A percentile compares a stretch with the other conserved stretches of the same genome.
These are phyloP conservation scores for Zelostemma sp. DNA, from an alignment of 1,140 invertebrate genomes.

Conservation along the genomic window DNA sequence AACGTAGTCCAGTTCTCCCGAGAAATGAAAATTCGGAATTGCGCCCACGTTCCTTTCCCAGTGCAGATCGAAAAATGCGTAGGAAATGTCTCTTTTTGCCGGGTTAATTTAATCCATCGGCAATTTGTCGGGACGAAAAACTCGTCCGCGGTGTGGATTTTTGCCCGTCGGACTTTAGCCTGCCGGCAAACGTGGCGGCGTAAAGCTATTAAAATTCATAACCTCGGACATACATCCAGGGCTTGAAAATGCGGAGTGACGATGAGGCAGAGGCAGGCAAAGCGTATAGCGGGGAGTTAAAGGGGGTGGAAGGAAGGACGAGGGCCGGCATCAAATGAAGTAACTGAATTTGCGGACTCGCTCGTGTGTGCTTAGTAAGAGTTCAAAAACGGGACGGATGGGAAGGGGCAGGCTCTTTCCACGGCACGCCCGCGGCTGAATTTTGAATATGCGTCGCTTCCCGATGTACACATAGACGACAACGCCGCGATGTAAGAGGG, in stretches of 20 bases:
- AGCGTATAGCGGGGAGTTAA: slow-evolving; percentile 26
- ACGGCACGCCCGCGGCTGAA: slow-evolving; percentile 63
- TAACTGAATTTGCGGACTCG: slow-evolving; percentile 67
- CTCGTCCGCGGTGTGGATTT: slow-evolving; percentile 65
- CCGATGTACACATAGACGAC: slow-evolving; percentile 35
- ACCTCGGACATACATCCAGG: slow-evolving; percentile 68
- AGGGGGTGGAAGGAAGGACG: neutral
- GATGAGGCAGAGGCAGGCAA: slow-evolving; percentile 20
- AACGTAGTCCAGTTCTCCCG: too few species aligned
- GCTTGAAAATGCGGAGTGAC: slow-evolving; percentile 63
- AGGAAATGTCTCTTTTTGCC: too few species aligned
- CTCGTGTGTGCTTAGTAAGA: slow-evolving; percentile 52
- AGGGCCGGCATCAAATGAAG: slow-evolving; percentile 62
- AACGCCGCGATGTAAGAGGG: slow-evolving; percentile 56
- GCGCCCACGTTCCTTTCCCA: too few species aligned
- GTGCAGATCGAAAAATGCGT: too few species aligned
- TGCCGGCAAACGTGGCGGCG: slow-evolving; percentile 55
- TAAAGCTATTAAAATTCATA: slow-evolving; percentile 72
- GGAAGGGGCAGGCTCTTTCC: too few species aligned
- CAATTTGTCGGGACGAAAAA: slow-evolving; percentile 69
- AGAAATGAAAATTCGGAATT: too few species aligned
- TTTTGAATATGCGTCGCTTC: slow-evolving; percentile 70
- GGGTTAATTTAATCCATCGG: slow-evolving; percentile 70
- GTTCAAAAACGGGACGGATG: slow-evolving; percentile 54
- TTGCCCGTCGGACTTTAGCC: slow-evolving; percentile 45